Base-by-base conservation (phyloP, 2,113 vertebrate species). In the Trichechus manatus region DNA sequence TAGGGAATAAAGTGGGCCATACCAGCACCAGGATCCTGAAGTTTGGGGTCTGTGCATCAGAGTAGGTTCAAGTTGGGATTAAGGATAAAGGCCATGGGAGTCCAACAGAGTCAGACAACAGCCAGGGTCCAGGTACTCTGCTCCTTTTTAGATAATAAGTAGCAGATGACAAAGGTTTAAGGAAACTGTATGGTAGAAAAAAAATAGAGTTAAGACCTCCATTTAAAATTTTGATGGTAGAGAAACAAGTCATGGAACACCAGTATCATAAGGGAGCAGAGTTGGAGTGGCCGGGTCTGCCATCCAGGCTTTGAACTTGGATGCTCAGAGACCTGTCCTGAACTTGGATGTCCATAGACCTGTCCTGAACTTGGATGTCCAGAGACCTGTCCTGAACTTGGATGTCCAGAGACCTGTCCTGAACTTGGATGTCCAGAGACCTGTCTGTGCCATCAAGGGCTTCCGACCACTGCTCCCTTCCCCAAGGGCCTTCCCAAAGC, bases 1-100 rank as follows among this genome's bases (percentile, higher is more conserved):
- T 17, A 56, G 42, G 63, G 15, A 33, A 31, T 3, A 68, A 56
- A 33, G 4, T 36, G 20, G 44, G n/a, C 19, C 4, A 0, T 9
- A 23, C 11, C 1, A 3, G 42, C 36, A 29, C 4, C 2, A 8
- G 9, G 31, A 22, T 5, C 66, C 68, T 27, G 7, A 7, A 1
- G 3, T 25, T 22, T 23, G 84, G 50, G 23, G 9, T 72, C 44
- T 66, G 42, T 23, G 17, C 42, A 29, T 82, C 77, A 19, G 70
- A 39, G 7, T 3, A 4, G 14, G 27, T 50, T 56, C 36, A 61
- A 15, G 27, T 1, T 44, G 42, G 42, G 1, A 27, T 53, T 6
- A 64, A 33, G 61, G 89, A 29, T 0, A 36, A 77, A 42, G 59
- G 19, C 23, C 23, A 3, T 1, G 19, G 44, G 29, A 39, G 31